Evolutionary conservation across 1,140 invertebrate genomes (phyloP), one percentile per base, ranked within the genome.

Genomic region (Cotesia typhae): DNA sequence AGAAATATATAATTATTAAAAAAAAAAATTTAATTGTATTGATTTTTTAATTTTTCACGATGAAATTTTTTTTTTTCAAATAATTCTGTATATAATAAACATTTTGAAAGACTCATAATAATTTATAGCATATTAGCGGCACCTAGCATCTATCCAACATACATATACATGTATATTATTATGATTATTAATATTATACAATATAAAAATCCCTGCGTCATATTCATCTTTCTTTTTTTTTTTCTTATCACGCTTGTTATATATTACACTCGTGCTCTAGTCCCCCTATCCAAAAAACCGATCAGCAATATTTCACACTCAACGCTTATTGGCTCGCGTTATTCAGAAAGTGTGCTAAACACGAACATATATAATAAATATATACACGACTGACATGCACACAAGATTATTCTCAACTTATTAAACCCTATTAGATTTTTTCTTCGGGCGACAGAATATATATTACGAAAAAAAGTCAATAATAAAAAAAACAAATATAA

Each of bases 261-360:
- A 47, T 76, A 73, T 77, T 72, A 41, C 10, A 52, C 52, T 28
- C 37, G 41, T 7, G 37, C 65, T 70, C 28, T 68, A 53, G 60
- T 37, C 70, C 57, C 52, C 67, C 57, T 59, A 68, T 41, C 36
- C 20, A 69, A 37, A 80, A 80, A 81, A 79, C 77, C 77, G 80
- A 82, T 81, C 78, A 79, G 79, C 81, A 79, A 81, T 81, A 80
- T 80, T 81, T 81, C 76, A 81, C 77, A 77, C 80, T 79, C 80
- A 79, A 80, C 79, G 80, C 79, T 81, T 81, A 80, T 81, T 82
- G 79, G 79, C 76, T 73, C 74, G 78, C 74, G 71, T 75, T 77
- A 77, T 74, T 14, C 59, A 65, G 71, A 7, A 51, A 36, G 47
- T 20, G 52, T 67, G 70, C 59, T 55, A 60, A 57, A 20, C 28